Evolutionary conservation across 2,113 vertebrate genomes (phyloP), one percentile per base, ranked within the genome.

Genomic region (Equus przewalskii): DNA sequence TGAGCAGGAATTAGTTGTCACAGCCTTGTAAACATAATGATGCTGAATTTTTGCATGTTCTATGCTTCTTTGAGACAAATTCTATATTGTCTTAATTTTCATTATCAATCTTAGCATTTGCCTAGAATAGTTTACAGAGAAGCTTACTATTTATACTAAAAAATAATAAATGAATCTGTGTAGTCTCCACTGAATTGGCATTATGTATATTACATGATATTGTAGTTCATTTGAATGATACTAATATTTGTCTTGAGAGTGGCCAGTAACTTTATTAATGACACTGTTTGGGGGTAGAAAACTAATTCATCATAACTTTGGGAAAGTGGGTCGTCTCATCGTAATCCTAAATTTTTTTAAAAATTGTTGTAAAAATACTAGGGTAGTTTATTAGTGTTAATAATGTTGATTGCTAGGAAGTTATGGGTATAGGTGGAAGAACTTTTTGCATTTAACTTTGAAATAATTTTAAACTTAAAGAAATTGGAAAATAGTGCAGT

Each of bases 381-480:
- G 18, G 10, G 5, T 79, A 56, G 60, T 90, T 89, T n/a, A 62
- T 28, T 90, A 46, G 4, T 19, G 22, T 89, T 89, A 75, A 72
- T 78, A 33, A 58, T 87, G 11, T 72, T 95, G 41, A 72, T 75
- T 83, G 26, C 19, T 96, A 72, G 49, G 7, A 96, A 65, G 33
- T 85, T 86, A n/a, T 30, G 18, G 64, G 7, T 70, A 9, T 79
- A 67, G 41, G 16, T 87, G 19, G n/a, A 91, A 21, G 14, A 79
- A 60, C 54, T 64, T 70, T 86, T 36, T 73, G 72, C 26, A 64
- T 85, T 92, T 75, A 96, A 86, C 13, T 84, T 86, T 86, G 62
- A 97, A 92, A 81, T 92, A 49, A 62, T 81, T 94, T 85, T 94
- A 69, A 83, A 78, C 16, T 58, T 96, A 51, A 90, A 83, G 46